A percentile compares a stretch with the other conserved stretches of the same genome.
Conservation (phyloP, 2,888 invertebrate species). For the Perizoma flavofasciatum region DNA sequence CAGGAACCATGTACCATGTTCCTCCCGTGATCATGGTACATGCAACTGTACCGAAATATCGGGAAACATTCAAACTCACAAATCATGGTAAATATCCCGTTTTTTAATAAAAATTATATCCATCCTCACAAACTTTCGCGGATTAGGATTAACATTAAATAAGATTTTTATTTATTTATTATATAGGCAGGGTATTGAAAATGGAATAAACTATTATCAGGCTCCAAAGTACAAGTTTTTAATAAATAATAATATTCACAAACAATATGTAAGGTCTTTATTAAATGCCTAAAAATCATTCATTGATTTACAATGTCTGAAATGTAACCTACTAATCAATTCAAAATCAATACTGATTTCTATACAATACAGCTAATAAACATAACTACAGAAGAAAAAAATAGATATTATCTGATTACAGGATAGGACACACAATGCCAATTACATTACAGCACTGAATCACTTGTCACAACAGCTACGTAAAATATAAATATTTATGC, state of each 20-base stretch:
- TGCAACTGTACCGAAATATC: too few species aligned
- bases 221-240: slow-evolving; percentile 22
- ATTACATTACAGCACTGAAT: slow-evolving; percentile 5
- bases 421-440: background rate
- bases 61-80: too few species aligned
- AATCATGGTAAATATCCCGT: too few species aligned
- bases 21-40: too few species aligned
- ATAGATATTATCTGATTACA: too few species aligned
- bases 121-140: too few species aligned
- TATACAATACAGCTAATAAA: too few species aligned
- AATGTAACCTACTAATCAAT: slow-evolving; percentile 17
- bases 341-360: slow-evolving; percentile 30
- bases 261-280: too few species aligned
- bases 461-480: slow-evolving; percentile 3
- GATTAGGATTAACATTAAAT: slow-evolving; percentile 39
- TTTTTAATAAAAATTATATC: too few species aligned
- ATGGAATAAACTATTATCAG: slow-evolving; percentile 26
- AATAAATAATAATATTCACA: slow-evolving; percentile 24
- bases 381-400: too few species aligned
- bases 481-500: background rate
- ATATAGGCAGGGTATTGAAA: slow-evolving; percentile 29
- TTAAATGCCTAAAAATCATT: too few species aligned
- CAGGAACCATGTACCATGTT: too few species aligned
- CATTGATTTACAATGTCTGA: background rate
- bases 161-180: slow-evolving; percentile 31